Evolutionary conservation across 2,797 vertebrate species (phyloP).

Genomic region (Chloroceryle inda): DNA sequence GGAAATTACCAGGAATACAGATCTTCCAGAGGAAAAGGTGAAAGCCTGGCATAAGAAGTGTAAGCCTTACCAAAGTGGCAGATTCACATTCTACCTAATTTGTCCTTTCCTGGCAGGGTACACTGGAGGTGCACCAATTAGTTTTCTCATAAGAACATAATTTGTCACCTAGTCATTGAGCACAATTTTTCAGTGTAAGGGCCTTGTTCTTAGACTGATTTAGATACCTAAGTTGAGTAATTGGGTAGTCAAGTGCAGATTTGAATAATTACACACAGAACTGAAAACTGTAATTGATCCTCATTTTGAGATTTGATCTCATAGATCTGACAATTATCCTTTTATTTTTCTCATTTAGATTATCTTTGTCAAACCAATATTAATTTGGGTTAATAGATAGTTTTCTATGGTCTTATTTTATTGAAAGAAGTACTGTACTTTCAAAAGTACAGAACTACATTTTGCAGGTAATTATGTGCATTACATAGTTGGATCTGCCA

Average conservation of each 20-base stretch:
- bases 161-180: background rate
- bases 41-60: background rate
- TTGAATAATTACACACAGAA: background rate
- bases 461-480: background rate
- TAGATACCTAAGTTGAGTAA: background rate
- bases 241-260: background rate
- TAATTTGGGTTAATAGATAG: background rate
- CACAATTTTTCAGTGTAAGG: background rate
- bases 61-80: background rate
- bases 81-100: background rate
- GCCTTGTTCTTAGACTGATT: background rate
- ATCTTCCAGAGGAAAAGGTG: background rate
- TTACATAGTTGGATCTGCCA: background rate
- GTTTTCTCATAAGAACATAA: background rate
- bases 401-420: conserved; percentile 7
- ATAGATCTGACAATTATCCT: background rate
- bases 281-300: background rate
- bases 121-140: background rate
- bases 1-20: background rate
- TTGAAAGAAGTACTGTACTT: background rate
- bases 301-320: background rate
- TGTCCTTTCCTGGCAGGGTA: background rate
- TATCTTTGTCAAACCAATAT: background rate
- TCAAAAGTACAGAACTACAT: background rate
- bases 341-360: background rate